Percentiles rank a stretch among this genome's conserved stretches.
phyloP scores from a whole-genome alignment of 1,140 invertebrate species.

The Drosophila biarmipes region DNA sequence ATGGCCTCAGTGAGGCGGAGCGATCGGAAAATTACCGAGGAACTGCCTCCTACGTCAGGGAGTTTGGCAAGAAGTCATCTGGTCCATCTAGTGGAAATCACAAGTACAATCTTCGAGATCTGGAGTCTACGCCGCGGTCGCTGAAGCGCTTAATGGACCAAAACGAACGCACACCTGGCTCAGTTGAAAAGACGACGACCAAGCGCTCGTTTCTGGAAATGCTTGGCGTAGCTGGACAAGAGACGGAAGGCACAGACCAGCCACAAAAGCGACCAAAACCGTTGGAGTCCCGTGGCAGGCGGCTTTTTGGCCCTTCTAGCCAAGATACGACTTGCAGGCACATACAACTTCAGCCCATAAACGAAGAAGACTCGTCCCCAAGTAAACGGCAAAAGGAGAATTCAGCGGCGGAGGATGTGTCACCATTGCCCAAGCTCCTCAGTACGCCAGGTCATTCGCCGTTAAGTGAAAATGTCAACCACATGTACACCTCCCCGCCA shows the following conservation, averaged over 20 bases:
- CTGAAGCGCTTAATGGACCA: conserved; percentile 84
- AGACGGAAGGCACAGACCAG: conserved; percentile 34
- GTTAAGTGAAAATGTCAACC: conserved; percentile 62
- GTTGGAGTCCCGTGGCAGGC: conserved; percentile 79
- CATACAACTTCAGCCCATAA: conserved; percentile 51
- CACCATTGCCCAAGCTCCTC: conserved; percentile 34
- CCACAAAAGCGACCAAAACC: conserved; percentile 80
- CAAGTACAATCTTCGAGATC: conserved; percentile 82
- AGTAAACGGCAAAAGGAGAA: conserved; percentile 67
- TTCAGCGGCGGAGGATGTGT: conserved; percentile 40
- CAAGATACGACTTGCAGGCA: conserved; percentile 24
- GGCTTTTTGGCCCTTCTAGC: conserved; percentile 63
- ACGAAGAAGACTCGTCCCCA: conserved; percentile 48
- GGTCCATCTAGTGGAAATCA: conserved; percentile 47
- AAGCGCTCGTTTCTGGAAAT: conserved; percentile 81
- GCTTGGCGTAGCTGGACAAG: conserved; percentile 42
- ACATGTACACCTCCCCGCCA: conserved; percentile 68
- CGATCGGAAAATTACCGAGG: conserved; percentile 85
- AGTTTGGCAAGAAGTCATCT: conserved; percentile 46
- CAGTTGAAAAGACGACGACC: conserved; percentile 62
- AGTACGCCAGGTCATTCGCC: conserved; percentile 56
- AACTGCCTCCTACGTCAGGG: conserved; percentile 85
- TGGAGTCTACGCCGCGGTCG: conserved; percentile 85
- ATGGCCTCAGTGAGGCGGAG: conserved; percentile 85
- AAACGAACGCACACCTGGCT: conserved; percentile 77